Percentiles rank a stretch among this genome's conserved stretches.
Evolutionary conservation across 2,888 invertebrate species (phyloP).

Genomic region (Alcis repandata): DNA sequence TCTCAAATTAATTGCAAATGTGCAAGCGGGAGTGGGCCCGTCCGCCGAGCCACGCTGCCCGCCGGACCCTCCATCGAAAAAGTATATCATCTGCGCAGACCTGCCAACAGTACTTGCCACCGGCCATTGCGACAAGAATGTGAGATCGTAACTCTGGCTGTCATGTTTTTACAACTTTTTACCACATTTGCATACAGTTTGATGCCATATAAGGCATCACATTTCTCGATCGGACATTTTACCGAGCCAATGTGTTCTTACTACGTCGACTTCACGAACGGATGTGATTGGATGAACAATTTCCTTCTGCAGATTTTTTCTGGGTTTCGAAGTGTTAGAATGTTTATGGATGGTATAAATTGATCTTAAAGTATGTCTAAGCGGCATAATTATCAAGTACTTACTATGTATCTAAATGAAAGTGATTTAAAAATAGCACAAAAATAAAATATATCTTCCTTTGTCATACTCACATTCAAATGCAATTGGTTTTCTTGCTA

Average conservation of each 20-base stretch:
- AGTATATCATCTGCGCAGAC: neutral
- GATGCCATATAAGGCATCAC: constrained; percentile 9
- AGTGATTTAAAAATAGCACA: no score
- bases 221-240: constrained; percentile 8
- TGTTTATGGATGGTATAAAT: neutral
- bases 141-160: constrained; percentile 15
- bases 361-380: neutral
- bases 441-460: no score
- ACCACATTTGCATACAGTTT: constrained; percentile 22
- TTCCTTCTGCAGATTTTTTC: neutral
- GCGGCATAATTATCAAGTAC: neutral
- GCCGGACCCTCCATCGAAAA: no score
- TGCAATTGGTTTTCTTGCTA: no score
- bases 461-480: no score
- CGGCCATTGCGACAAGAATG: neutral
- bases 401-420: no score
- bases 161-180: constrained; percentile 8
- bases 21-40: no score
- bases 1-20: neutral
- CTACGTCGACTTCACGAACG: neutral
- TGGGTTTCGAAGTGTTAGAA: neutral
- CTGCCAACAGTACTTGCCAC: neutral
- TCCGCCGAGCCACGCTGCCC: no score
- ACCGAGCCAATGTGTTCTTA: neutral
- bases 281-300: constrained; percentile 3